Percentiles rank a stretch among this genome's conserved stretches.
phyloP scores from a whole-genome alignment of 2,888 invertebrate genomes.

The Archaeoteleia sp. region DNA sequence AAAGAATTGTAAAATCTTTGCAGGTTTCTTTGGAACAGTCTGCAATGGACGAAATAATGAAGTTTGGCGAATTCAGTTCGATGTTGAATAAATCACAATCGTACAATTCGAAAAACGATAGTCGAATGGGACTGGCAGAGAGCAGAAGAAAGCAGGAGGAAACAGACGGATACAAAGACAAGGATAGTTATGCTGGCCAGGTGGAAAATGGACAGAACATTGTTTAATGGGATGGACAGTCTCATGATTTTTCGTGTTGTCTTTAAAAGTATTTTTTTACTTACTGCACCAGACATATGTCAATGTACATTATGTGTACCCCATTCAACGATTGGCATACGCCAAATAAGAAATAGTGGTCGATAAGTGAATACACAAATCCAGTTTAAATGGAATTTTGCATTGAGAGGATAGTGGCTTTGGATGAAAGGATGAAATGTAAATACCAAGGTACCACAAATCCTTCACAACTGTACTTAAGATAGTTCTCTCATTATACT shows the following conservation, averaged over 20 bases:
- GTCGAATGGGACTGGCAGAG: slow-evolving; percentile 23
- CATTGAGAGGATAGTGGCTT: too few relatives aligned
- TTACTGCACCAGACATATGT: slow-evolving; percentile 6
- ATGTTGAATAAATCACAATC: slow-evolving; percentile 66
- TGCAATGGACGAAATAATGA: slow-evolving; percentile 67
- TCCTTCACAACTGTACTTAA: too few relatives aligned
- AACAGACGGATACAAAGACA: slow-evolving; percentile 34
- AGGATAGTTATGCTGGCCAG: slow-evolving; percentile 57
- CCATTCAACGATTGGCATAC: too few relatives aligned
- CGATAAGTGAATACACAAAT: too few relatives aligned
- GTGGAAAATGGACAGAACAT: slow-evolving; percentile 60
- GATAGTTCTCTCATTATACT: too few relatives aligned
- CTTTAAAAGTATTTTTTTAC: slow-evolving; percentile 26
- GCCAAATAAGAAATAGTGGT: too few relatives aligned
- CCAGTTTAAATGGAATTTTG: too few relatives aligned
- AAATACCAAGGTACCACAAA: too few relatives aligned
- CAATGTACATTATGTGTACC: slow-evolving; percentile 6
- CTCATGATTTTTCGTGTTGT: slow-evolving; percentile 9
- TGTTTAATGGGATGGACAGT: slow-evolving; percentile 23
- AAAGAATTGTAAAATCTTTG: slow-evolving; percentile 15
- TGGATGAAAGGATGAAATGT: too few relatives aligned
- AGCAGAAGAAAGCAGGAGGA: slow-evolving; percentile 31
- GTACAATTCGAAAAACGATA: slow-evolving; percentile 39
- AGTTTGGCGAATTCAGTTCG: slow-evolving; percentile 70
- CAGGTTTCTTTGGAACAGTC: slow-evolving; percentile 65